These are phyloP conservation scores for Alsophila aescularia DNA, from an alignment of 2,888 invertebrate species.

Conservation along the genomic window DNA sequence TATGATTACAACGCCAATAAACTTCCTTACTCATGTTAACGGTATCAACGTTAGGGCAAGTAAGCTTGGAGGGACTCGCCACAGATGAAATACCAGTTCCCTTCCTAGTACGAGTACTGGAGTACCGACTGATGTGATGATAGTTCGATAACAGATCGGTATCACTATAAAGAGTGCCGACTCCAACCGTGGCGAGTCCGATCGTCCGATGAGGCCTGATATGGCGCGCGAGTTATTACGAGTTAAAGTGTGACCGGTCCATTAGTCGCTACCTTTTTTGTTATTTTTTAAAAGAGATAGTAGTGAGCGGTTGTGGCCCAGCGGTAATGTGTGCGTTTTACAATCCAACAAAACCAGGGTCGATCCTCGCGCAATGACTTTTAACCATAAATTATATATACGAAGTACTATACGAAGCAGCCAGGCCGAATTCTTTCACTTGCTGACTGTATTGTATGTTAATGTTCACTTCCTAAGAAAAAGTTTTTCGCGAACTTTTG, in stretches of 20 bases:
- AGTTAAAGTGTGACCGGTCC: conserved; percentile 13
- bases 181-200: conserved; percentile 26
- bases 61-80: neutral
- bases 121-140: conserved; percentile 25
- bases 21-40: neutral
- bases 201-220: conserved; percentile 27
- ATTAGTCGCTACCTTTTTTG: conserved; percentile 5
- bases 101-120: neutral
- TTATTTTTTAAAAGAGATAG: conserved; percentile 18
- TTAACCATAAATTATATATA: no score
- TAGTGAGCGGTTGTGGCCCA: no score
- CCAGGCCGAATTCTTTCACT: no score
- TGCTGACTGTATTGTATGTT: no score
- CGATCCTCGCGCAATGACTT: no score
- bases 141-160: conserved; percentile 36
- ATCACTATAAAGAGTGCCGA: conserved; percentile 34
- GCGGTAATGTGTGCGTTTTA: no score
- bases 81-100: conserved; percentile 3
- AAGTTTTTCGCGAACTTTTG: no score
- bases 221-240: conserved; percentile 5
- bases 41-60: neutral
- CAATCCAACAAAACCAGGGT: no score
- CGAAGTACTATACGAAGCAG: no score
- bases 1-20: no score
- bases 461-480: no score